These are phyloP conservation scores for Drosophila virilis DNA, from an alignment of 1,140 invertebrate genomes.

Conservation along the genomic window DNA sequence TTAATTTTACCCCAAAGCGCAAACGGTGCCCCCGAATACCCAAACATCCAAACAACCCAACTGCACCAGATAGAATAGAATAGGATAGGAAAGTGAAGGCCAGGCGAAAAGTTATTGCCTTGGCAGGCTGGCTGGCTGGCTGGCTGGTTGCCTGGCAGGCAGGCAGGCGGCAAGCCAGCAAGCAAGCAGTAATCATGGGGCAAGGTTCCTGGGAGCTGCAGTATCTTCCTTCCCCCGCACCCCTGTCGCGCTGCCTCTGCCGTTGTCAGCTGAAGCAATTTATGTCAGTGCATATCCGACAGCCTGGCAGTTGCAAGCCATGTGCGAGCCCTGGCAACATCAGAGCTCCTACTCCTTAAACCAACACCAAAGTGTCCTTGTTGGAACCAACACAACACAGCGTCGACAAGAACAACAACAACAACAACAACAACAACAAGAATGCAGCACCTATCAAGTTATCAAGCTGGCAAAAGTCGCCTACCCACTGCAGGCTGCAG, in stretches of 20 bases:
- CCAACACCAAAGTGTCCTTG: slow-evolving; percentile 77
- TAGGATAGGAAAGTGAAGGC: slow-evolving; percentile 19
- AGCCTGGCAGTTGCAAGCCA: slow-evolving; percentile 77
- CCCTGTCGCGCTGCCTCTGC: slow-evolving; percentile 56
- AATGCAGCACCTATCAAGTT: slow-evolving; percentile 78
- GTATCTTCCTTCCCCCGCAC: slow-evolving; percentile 59
- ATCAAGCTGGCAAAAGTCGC: slow-evolving; percentile 71
- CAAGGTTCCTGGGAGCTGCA: slow-evolving; percentile 66
- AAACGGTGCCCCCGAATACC: slow-evolving; percentile 60
- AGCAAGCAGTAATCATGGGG: slow-evolving; percentile 76
- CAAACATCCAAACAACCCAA: background rate
- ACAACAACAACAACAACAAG: too few species aligned
- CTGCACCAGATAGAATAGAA: slow-evolving; percentile 1
- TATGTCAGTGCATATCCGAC: slow-evolving; percentile 84
- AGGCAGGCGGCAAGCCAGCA: slow-evolving; percentile 37
- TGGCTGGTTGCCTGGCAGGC: too few species aligned
- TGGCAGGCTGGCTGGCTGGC: slow-evolving; percentile 35
- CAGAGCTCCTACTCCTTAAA: slow-evolving; percentile 48
- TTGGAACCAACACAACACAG: slow-evolving; percentile 62
- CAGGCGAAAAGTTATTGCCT: slow-evolving; percentile 77
- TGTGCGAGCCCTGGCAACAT: slow-evolving; percentile 60
- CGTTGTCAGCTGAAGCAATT: slow-evolving; percentile 84
- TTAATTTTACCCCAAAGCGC: slow-evolving; percentile 83
- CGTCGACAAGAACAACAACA: slow-evolving; percentile 47
- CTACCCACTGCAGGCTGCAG: slow-evolving; percentile 38